phyloP scores from a whole-genome alignment of 2,888 invertebrate genomes.

The Drosophila subquinaria region DNA sequence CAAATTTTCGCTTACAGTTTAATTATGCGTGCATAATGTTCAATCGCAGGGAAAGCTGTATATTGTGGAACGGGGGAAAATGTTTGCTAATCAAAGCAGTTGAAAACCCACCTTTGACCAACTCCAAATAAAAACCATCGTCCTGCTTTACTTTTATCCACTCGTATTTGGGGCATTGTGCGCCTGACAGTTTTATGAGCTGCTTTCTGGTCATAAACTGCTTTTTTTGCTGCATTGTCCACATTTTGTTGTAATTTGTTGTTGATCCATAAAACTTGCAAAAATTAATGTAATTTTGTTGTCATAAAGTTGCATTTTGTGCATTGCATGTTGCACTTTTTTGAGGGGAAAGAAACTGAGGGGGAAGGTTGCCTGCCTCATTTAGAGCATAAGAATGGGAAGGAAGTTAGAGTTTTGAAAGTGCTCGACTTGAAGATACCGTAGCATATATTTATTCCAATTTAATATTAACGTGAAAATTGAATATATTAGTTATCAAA shows the following conservation, averaged over 20 bases:
- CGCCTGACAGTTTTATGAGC: conserved; percentile 58
- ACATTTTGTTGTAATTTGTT: conserved; percentile 48
- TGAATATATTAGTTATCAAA: neutral
- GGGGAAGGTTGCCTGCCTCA: neutral
- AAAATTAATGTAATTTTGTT: conserved; percentile 49
- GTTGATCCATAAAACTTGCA: conserved; percentile 61
- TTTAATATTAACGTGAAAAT: too few relatives aligned
- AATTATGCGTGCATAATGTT: conserved; percentile 70
- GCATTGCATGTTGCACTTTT: conserved; percentile 33
- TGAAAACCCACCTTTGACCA: conserved; percentile 20
- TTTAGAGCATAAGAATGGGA: neutral
- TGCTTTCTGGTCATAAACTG: conserved; percentile 54
- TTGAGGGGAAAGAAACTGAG: too few relatives aligned
- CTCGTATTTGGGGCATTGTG: conserved; percentile 29
- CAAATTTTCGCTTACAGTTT: conserved; percentile 61
- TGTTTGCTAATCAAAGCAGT: conserved; percentile 53
- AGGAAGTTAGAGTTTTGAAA: neutral
- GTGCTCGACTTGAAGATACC: neutral
- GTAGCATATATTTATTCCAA: too few relatives aligned
- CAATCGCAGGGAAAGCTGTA: conserved; percentile 30
- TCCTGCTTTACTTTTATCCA: neutral
- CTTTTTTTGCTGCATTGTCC: conserved; percentile 24
- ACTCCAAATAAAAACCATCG: neutral
- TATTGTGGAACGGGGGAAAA: conserved; percentile 1
- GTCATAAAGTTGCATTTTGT: conserved; percentile 37